These are phyloP conservation scores for Hemiprocne comata DNA, from an alignment of 2,113 vertebrate species.

Conservation along the genomic window DNA sequence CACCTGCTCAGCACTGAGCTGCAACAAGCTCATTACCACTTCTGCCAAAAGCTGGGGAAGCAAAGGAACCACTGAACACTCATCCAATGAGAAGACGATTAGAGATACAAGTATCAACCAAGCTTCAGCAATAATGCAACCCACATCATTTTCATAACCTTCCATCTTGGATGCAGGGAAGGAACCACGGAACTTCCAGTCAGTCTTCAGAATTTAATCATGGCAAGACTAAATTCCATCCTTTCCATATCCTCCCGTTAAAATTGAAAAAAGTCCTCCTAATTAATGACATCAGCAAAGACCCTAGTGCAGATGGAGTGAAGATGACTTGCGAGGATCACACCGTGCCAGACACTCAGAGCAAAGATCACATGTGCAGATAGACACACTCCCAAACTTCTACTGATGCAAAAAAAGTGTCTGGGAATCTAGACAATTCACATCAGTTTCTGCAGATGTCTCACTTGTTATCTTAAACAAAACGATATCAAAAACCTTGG, in stretches of 20 bases:
- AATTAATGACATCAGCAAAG: conserved; percentile 41
- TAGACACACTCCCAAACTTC: conserved; percentile 25
- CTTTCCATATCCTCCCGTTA: neutral
- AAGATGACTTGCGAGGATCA: conserved; percentile 12
- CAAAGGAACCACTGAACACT: conserved; percentile 34
- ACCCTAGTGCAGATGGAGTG: conserved; percentile 7
- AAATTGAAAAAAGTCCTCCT: neutral
- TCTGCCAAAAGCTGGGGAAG: conserved; percentile 59
- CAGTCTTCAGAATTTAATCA: neutral
- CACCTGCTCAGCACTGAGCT: conserved; percentile 9
- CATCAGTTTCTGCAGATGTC: conserved; percentile 67
- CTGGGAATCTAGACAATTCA: conserved; percentile 63
- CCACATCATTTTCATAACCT: conserved; percentile 64
- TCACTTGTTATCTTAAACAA: conserved; percentile 64
- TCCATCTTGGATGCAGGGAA: conserved; percentile 1
- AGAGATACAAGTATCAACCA: conserved; percentile 61
- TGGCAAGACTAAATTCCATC: neutral
- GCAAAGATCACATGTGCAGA: conserved; percentile 57
- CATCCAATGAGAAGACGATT: conserved; percentile 43
- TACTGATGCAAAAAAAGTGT: conserved; percentile 52
- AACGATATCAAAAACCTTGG: conserved; percentile 70
- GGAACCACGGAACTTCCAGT: neutral
- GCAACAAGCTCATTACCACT: conserved; percentile 45
- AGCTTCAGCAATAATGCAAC: conserved; percentile 41
- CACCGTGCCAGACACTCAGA: conserved; percentile 49